phyloP scores from a whole-genome alignment of 2,113 vertebrate species.

The Pelusios castaneus region DNA sequence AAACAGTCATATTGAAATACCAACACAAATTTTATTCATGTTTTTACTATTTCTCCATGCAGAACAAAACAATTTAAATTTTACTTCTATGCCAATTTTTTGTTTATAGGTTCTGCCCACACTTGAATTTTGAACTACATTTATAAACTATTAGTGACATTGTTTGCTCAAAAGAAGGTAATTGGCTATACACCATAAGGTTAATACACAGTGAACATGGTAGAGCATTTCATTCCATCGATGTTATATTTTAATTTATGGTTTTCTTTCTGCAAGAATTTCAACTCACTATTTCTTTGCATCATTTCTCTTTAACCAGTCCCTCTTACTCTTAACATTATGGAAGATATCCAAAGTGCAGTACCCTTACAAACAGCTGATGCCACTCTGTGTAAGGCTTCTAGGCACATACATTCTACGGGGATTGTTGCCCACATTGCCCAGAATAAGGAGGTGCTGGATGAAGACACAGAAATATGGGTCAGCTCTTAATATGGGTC shows the following conservation, averaged over 20 bases:
- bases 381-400: neutral
- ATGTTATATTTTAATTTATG: neutral
- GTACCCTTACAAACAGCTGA: neutral
- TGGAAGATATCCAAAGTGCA: neutral
- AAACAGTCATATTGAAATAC: neutral
- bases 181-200: neutral
- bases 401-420: neutral
- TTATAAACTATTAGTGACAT: neutral
- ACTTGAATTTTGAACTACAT: neutral
- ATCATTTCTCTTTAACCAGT: neutral
- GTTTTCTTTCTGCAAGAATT: neutral
- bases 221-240: neutral
- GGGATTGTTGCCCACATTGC: neutral
- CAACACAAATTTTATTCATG: neutral
- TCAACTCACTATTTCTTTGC: neutral
- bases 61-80: neutral
- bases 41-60: neutral
- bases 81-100: neutral
- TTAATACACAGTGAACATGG: neutral
- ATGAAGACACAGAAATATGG: neutral
- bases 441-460: neutral
- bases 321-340: neutral
- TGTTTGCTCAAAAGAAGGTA: neutral
- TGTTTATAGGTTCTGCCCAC: neutral
- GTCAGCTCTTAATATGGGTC: neutral